phyloP scores from a whole-genome alignment of 2,888 invertebrate genomes.

The Lamellibrachia columna region DNA sequence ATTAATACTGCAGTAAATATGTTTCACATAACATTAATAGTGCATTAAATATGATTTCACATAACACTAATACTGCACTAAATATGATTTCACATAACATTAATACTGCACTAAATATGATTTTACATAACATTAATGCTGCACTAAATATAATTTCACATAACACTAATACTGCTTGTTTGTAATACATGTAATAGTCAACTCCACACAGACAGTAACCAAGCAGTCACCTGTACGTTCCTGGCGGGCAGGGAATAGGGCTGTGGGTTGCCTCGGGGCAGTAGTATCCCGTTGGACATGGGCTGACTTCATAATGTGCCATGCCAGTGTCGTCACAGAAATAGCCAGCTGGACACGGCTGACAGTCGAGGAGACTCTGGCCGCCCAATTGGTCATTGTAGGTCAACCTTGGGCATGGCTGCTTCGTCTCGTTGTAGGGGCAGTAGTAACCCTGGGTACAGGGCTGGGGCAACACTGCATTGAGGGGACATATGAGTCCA shows the following conservation, averaged over 20 bases:
- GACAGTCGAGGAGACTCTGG: slow-evolving; percentile 51
- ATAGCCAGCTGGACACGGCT: slow-evolving; percentile 59
- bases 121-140: too few species aligned
- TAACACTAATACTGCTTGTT: neutral
- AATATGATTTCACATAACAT: too few species aligned
- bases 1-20: too few species aligned
- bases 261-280: slow-evolving; percentile 54
- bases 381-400: slow-evolving; percentile 25
- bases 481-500: slow-evolving; percentile 59
- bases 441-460: slow-evolving; percentile 61
- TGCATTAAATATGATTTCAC: neutral
- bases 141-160: neutral
- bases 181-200: neutral
- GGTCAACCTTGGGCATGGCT: slow-evolving; percentile 34
- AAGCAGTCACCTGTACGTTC: slow-evolving; percentile 56
- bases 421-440: slow-evolving; percentile 41
- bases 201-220: neutral
- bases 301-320: slow-evolving; percentile 50
- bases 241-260: slow-evolving; percentile 57
- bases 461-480: slow-evolving; percentile 55
- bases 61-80: too few species aligned
- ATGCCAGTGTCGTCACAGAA: slow-evolving; percentile 54
- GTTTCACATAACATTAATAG: too few species aligned
- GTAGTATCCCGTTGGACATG: slow-evolving; percentile 59
- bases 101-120: too few species aligned